These are phyloP conservation scores for Acanthococcus lagerstroemiae DNA, from an alignment of 2,888 invertebrate species.

Conservation along the genomic window DNA sequence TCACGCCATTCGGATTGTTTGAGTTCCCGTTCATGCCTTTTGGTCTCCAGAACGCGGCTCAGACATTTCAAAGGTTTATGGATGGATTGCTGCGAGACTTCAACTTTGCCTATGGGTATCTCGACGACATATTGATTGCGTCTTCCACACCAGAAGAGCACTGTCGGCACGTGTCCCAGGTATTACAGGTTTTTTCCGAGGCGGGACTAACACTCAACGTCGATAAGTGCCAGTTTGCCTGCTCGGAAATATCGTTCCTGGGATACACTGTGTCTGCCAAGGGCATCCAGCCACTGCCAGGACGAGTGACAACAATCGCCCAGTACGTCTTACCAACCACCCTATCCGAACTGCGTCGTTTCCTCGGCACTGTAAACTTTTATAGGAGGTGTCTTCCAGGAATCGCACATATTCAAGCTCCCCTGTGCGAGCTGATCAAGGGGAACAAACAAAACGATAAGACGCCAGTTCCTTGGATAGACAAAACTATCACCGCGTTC, in stretches of 20 bases:
- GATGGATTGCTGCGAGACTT: neutral
- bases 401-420: too few species aligned
- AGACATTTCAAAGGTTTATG: neutral
- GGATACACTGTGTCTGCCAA: neutral
- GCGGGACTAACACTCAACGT: neutral
- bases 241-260: neutral
- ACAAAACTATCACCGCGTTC: slow-evolving; percentile 36
- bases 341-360: slow-evolving; percentile 29
- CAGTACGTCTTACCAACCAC: slow-evolving; percentile 35
- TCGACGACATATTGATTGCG: slow-evolving; percentile 3
- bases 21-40: slow-evolving; percentile 32
- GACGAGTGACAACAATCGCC: slow-evolving; percentile 38
- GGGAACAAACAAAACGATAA: slow-evolving; percentile 35
- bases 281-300: slow-evolving; percentile 39
- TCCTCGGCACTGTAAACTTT: slow-evolving; percentile 34
- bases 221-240: neutral
- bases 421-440: slow-evolving; percentile 11
- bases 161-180: neutral
- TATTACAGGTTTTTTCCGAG: neutral
- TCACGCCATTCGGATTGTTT: slow-evolving; percentile 36
- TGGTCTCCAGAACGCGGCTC: neutral
- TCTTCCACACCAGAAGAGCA: neutral
- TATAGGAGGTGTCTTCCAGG: slow-evolving; percentile 29
- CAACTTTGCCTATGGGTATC: neutral
- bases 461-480: slow-evolving; percentile 34